Percentiles rank a stretch among this genome's conserved stretches.
Conservation (phyloP, 2,797 vertebrate genomes). For the Vireo griseus region DNA sequence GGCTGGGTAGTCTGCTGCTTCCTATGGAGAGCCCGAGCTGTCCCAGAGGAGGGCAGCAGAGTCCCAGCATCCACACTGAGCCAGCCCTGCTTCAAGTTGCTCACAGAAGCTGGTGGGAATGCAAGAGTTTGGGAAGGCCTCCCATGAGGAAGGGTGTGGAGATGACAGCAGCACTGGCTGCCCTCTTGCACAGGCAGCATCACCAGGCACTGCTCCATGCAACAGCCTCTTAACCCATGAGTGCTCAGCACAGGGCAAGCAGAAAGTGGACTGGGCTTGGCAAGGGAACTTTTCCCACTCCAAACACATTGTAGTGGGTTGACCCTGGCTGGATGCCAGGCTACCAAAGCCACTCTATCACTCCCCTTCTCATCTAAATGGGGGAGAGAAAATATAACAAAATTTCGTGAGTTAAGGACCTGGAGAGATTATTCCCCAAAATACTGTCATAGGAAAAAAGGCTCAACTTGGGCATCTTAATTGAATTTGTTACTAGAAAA, state of each 20-base stretch:
- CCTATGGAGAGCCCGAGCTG: accelerated
- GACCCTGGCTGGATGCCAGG: background rate
- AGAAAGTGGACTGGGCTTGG: background rate
- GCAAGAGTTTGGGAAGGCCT: background rate
- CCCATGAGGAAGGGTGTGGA: conserved; percentile 34
- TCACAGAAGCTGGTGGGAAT: background rate
- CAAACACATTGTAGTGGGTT: background rate
- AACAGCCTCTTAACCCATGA: background rate
- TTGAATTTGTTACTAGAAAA: background rate
- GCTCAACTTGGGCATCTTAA: background rate
- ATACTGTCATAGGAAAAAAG: background rate
- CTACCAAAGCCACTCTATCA: background rate
- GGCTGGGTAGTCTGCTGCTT: background rate
- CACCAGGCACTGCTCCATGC: background rate
- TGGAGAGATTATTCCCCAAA: background rate
- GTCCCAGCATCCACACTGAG: background rate
- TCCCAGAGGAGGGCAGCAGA: conserved; percentile 56
- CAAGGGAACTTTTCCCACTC: background rate
- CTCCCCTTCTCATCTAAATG: background rate
- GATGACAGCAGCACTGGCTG: background rate
- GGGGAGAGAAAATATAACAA: background rate
- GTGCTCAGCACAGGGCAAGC: background rate
- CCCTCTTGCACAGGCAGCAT: background rate
- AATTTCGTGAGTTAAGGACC: background rate
- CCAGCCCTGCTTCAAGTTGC: background rate